phyloP scores from a whole-genome alignment of 2,888 invertebrate species.

The Ichneumon xanthorius region DNA sequence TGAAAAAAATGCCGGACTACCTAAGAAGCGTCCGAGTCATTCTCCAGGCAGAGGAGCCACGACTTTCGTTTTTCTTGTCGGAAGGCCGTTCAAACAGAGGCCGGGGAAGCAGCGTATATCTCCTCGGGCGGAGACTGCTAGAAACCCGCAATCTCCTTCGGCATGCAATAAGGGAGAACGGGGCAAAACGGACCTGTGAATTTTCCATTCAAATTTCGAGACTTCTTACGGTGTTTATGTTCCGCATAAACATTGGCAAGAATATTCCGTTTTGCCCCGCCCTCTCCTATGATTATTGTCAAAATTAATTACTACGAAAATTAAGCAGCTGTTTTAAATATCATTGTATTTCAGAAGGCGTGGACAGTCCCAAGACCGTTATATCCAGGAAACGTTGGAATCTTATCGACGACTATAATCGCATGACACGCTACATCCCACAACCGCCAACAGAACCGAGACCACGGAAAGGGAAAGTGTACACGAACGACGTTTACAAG shows the following conservation, averaged over 20 bases:
- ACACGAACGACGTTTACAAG: slow-evolving; percentile 3
- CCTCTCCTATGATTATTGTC: too few relatives aligned
- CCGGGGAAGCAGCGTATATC: slow-evolving; percentile 33
- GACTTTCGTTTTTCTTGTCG: slow-evolving; percentile 69
- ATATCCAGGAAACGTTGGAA: neutral
- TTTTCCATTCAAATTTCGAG: too few relatives aligned
- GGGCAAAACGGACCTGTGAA: too few relatives aligned
- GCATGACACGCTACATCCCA: neutral
- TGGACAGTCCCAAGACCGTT: neutral
- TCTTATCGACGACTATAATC: slow-evolving; percentile 23
- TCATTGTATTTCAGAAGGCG: slow-evolving; percentile 29
- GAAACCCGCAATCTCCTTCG: slow-evolving; percentile 9
- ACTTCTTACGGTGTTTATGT: too few relatives aligned
- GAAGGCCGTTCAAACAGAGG: slow-evolving; percentile 62
- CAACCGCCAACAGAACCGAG: slow-evolving; percentile 1
- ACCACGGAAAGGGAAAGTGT: slow-evolving; percentile 20
- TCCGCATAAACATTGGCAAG: too few relatives aligned
- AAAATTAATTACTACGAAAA: too few relatives aligned
- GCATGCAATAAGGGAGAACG: too few relatives aligned
- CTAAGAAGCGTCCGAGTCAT: slow-evolving; percentile 18
- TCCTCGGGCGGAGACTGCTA: slow-evolving; percentile 9
- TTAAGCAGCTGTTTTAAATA: too few relatives aligned
- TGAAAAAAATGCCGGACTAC: slow-evolving; percentile 56
- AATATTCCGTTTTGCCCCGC: too few relatives aligned
- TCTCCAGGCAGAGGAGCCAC: slow-evolving; percentile 41